Evolutionary conservation across 2,888 invertebrate genomes (phyloP).

Genomic region (Melolontha melolontha): DNA sequence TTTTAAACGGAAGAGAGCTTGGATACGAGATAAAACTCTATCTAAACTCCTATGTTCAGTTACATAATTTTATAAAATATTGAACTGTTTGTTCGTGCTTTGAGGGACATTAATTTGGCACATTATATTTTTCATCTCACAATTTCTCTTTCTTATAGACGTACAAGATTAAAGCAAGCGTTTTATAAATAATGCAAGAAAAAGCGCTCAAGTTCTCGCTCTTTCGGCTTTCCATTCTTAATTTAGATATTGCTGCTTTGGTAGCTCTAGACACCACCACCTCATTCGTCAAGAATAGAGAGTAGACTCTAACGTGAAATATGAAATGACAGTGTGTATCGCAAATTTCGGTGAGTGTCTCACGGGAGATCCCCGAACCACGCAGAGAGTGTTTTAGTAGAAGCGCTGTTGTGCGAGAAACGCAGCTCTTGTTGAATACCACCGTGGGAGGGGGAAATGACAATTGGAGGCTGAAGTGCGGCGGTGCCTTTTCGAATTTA

Average conservation of each 20-base stretch:
- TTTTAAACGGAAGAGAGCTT: too few relatives aligned
- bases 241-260: constrained; percentile 15
- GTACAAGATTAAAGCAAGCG: constrained; percentile 27
- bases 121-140: constrained; percentile 1
- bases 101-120: constrained; percentile 16
- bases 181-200: constrained; percentile 20
- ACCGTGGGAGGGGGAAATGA: constrained; percentile 6
- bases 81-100: not conserved
- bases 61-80: too few relatives aligned
- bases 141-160: constrained; percentile 20
- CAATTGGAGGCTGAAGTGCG: constrained; percentile 15
- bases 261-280: not conserved
- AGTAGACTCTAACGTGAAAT: constrained; percentile 19
- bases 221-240: constrained; percentile 3
- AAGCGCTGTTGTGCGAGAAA: not conserved
- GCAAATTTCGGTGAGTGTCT: not conserved
- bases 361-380: not conserved
- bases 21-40: too few relatives aligned
- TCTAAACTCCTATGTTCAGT: too few relatives aligned
- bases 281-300: constrained; percentile 22
- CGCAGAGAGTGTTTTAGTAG: not conserved
- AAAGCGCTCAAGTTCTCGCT: constrained; percentile 4
- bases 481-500: constrained; percentile 3
- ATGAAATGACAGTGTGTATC: constrained; percentile 21
- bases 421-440: not conserved